Conservation (phyloP, 2,113 vertebrate genomes). For the Butorides virescens region DNA sequence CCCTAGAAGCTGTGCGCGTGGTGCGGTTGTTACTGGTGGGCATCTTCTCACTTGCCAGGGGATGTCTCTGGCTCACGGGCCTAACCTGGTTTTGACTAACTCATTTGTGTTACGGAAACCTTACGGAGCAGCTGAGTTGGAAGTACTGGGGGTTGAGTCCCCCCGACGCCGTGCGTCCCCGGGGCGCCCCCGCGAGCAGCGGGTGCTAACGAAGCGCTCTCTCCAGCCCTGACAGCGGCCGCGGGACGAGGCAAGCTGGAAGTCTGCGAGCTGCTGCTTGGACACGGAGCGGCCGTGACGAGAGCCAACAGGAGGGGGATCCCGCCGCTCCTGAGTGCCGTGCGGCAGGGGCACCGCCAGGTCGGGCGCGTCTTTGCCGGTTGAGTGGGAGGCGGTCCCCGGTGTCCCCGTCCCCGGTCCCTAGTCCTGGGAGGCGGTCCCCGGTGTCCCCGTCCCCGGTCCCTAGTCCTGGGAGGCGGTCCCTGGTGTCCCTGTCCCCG, state of each 20-base stretch:
- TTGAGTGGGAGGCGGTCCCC: not conserved
- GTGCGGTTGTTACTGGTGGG: not conserved
- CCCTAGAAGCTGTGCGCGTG: not conserved
- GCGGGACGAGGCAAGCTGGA: slow-evolving; percentile 93
- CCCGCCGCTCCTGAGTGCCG: slow-evolving; percentile 87
- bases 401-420: not conserved
- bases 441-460: not conserved
- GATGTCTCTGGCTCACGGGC: not conserved
- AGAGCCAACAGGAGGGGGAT: slow-evolving; percentile 87
- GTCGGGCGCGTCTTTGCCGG: slow-evolving; percentile 44
- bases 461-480: not conserved
- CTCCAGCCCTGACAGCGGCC: slow-evolving; percentile 89
- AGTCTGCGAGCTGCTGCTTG: slow-evolving; percentile 84
- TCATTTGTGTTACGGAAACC: not conserved
- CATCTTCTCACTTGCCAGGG: not conserved
- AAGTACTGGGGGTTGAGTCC: not conserved
- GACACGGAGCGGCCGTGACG: slow-evolving; percentile 78
- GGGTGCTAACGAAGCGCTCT: not conserved
- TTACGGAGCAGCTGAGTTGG: not conserved
- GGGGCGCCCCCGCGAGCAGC: not conserved
- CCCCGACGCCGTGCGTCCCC: rapidly evolving
- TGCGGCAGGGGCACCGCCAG: slow-evolving; percentile 97
- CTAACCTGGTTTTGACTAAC: not conserved
- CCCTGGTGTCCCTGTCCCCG: not conserved
- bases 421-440: rapidly evolving